Evolutionary conservation across 2,888 invertebrate species (phyloP), one percentile per base, ranked within the genome.

Genomic region (Pachymerium ferrugineum): DNA sequence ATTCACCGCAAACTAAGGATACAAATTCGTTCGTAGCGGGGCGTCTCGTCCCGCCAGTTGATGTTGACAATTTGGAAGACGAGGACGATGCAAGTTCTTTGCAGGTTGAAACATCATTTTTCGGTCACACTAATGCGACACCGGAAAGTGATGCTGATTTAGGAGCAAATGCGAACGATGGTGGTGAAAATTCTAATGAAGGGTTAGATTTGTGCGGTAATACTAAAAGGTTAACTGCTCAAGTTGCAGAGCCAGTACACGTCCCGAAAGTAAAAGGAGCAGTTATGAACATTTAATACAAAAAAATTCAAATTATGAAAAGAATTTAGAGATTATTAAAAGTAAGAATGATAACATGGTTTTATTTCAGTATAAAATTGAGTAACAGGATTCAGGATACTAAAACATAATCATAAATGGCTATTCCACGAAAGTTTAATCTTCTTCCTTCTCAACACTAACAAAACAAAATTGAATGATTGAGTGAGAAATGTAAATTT

Each of bases 1-100:
- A 75, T 33, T 62, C 74, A 14, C 75, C 75, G 12, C 25, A 74
- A 8, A 14, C n/a, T n/a, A n/a, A n/a, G n/a, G n/a, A n/a, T n/a
- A n/a, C n/a, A n/a, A n/a, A n/a, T n/a, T n/a, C n/a, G 3, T 16
- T 38, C 4, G 5, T 38, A 8, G n/a, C 38, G n/a, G n/a, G n/a
- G n/a, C n/a, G n/a, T n/a, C n/a, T n/a, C n/a, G n/a, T n/a, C n/a
- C n/a, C n/a, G n/a, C n/a, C n/a, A n/a, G n/a, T n/a, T 1, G 38
- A 38, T 3, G 38, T 16, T 3, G 5, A 14, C 67, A 0, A 4
- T 3, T 16, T 6, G 19, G 67, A 67, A 67, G 19, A n/a, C 25
- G 3, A 22, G 14, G 1, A 1, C 29, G 22, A 28, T 19, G 8
- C 14, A 22, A 35, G 35, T 35, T 12, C 35, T 12, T 1, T 28